Conservation (phyloP, 2,113 vertebrate species). For the Chloebia gouldiae region DNA sequence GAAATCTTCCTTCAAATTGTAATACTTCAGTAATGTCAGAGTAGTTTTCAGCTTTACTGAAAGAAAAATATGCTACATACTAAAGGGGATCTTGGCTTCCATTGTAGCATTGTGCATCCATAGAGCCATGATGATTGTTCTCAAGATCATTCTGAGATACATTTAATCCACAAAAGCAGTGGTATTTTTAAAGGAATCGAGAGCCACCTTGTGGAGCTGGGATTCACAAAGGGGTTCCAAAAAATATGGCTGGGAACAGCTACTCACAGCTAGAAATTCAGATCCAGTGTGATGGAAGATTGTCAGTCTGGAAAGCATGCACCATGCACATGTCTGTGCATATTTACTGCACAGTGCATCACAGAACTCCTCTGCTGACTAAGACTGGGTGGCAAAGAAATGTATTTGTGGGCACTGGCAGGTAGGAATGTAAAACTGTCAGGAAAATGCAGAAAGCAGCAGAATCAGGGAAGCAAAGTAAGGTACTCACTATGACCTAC, state of each 20-base stretch:
- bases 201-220: slow-evolving; percentile 68
- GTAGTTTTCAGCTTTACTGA: background rate
- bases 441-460: slow-evolving; percentile 13
- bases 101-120: fast-evolving
- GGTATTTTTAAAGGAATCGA: background rate
- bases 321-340: background rate
- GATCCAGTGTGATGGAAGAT: background rate
- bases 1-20: background rate
- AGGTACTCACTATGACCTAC: background rate
- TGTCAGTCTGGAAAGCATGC: background rate
- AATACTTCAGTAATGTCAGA: background rate
- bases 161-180: background rate
- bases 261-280: background rate
- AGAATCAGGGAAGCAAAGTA: background rate
- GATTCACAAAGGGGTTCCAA: background rate
- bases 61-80: background rate
- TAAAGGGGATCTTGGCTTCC: background rate
- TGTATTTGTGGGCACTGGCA: background rate
- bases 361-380: background rate
- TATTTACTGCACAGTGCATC: background rate
- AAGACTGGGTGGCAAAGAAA: background rate
- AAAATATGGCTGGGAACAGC: background rate
- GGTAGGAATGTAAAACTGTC: background rate
- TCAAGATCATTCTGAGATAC: background rate
- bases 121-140: background rate